Base-by-base conservation (phyloP, 2,797 vertebrate genomes). In the Pseudochirops corinnae region DNA sequence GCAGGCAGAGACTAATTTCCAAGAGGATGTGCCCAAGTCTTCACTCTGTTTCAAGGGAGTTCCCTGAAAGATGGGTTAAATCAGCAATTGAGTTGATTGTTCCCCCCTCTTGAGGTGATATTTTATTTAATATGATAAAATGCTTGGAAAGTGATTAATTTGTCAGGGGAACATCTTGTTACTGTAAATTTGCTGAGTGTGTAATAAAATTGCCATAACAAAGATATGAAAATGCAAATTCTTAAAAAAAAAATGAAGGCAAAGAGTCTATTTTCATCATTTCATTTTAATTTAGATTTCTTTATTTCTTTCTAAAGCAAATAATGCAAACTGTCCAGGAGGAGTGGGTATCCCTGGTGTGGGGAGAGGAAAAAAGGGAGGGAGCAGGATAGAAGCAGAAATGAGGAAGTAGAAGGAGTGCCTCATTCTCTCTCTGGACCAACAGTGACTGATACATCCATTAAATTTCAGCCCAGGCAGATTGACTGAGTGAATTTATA, bases 121-220 rank as follows among this genome's bases (percentile, higher is more conserved):
- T 98, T 99, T 99, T 99, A 99, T 99, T 99, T 99, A 98, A 98
- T 98, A 98, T 98, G 98, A 98, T 99, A 99, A 99, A 98, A 99
- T 98, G 97, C 98, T 98, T 97, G 97, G 98, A 98, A 99, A 98
- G 97, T 98, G 98, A 99, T 99, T 99, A 98, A 98, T 99, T 99
- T 99, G 98, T 99, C 98, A 98, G 95, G 98, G 98, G 98, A 99
- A 98, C 98, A 98, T 98, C 98, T 98, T 99, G 98, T 99, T 99
- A 99, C 98, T 99, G 98, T 99, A 99, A 99, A 99, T 99, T 99
- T 99, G 99, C 98, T 98, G 99, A 99, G 99, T 99, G 98, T 99
- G 98, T 99, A 99, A 99, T 99, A 99, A 99, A 99, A 99, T 99
- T 99, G 99, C 99, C 98, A 99, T 99, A 99, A 99, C 98, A 98